Evolutionary conservation across 2,888 invertebrate genomes (phyloP).

Genomic region (Dione vanillae): DNA sequence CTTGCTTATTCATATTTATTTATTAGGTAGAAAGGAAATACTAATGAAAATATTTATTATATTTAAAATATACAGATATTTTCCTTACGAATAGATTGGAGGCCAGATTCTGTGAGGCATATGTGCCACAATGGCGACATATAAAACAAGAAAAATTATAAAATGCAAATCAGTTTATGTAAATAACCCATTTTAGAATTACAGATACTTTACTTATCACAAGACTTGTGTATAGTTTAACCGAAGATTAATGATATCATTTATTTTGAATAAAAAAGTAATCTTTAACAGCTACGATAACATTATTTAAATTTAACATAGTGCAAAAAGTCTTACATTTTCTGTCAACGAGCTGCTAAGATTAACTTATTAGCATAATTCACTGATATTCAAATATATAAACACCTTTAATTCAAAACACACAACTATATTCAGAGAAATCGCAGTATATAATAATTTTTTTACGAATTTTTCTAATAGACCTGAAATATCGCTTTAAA

Average conservation of each 20-base stretch:
- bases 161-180: not conserved
- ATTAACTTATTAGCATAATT: not conserved
- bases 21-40: too few species aligned
- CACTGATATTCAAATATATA: not conserved
- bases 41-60: too few species aligned
- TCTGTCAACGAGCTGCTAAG: not conserved
- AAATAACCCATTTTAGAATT: not conserved
- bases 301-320: constrained; percentile 3
- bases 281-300: constrained; percentile 11
- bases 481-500: too few species aligned
- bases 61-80: too few species aligned
- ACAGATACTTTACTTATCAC: not conserved
- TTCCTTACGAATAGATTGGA: too few species aligned
- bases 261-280: constrained; percentile 4
- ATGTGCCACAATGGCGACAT: not conserved
- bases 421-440: too few species aligned
- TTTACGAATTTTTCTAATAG: too few species aligned
- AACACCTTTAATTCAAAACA: too few species aligned
- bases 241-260: not conserved
- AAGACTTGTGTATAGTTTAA: not conserved
- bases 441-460: too few species aligned
- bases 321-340: not conserved
- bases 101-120: too few species aligned
- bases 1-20: too few species aligned
- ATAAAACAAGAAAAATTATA: not conserved